Percentiles rank a stretch among this genome's conserved stretches.
Conservation (phyloP, 2,797 vertebrate genomes). For the Leptodactylus fallax region DNA sequence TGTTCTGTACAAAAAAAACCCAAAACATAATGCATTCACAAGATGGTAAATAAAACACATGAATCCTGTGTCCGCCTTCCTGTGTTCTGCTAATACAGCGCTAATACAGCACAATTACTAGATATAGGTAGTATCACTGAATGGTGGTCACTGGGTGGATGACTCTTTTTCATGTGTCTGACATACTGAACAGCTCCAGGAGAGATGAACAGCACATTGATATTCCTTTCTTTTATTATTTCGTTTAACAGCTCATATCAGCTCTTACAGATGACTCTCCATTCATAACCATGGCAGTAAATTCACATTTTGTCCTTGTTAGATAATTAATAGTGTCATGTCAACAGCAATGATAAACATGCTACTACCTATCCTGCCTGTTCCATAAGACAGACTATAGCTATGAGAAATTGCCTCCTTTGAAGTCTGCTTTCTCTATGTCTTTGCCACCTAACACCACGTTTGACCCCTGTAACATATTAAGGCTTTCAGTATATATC, state of each 20-base stretch:
- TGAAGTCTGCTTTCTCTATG: conserved; percentile 19
- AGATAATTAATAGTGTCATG: conserved; percentile 65
- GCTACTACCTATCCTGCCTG: conserved; percentile 45
- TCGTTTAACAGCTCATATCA: conserved; percentile 65
- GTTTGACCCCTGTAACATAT: conserved; percentile 36
- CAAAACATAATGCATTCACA: neutral
- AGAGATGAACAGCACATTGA: conserved; percentile 64
- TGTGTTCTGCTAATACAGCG: conserved; percentile 39
- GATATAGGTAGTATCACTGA: conserved; percentile 34
- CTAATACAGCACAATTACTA: conserved; percentile 29
- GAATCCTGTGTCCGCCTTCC: neutral
- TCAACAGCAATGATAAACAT: conserved; percentile 65
- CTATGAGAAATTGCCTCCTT: conserved; percentile 46
- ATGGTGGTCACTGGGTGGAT: conserved; percentile 45
- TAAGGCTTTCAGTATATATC: conserved; percentile 28
- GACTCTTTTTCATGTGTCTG: conserved; percentile 64
- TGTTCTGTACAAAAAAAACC: neutral
- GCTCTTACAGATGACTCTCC: conserved; percentile 60
- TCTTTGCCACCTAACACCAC: conserved; percentile 30
- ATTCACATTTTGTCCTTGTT: conserved; percentile 68
- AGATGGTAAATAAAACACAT: conserved; percentile 19
- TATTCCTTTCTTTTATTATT: conserved; percentile 66
- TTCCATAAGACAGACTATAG: conserved; percentile 59
- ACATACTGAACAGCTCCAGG: conserved; percentile 61
- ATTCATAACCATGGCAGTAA: conserved; percentile 68